Evolutionary conservation across 2,797 vertebrate species (phyloP).

Genomic region (Dendrocincla fuliginosa): DNA sequence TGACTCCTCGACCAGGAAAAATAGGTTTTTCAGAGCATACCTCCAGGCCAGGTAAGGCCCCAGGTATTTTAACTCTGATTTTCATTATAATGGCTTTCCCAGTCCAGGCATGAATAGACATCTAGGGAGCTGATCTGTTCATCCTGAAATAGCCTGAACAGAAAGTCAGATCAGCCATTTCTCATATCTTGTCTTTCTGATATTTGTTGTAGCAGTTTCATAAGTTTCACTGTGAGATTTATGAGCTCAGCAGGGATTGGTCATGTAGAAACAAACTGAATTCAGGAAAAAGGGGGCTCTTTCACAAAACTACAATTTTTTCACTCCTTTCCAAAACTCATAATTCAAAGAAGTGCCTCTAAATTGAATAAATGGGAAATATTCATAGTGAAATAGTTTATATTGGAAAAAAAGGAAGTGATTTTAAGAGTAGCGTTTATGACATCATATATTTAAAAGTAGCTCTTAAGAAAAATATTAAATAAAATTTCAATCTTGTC

Average conservation of each 20-base stretch:
- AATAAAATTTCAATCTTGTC: neutral
- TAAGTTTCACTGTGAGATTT: constrained; percentile 10
- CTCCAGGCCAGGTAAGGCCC: constrained; percentile 28
- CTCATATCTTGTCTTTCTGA: constrained; percentile 5
- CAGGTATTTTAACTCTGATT: constrained; percentile 49
- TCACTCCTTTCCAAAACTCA: neutral
- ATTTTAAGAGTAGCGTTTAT: neutral
- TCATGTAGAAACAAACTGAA: neutral
- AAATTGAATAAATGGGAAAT: neutral
- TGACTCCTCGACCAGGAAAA: constrained; percentile 32
- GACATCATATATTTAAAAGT: neutral
- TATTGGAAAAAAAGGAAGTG: neutral
- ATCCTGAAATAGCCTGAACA: neutral
- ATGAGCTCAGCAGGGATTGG: neutral
- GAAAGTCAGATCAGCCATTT: constrained; percentile 13
- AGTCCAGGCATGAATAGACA: constrained; percentile 39
- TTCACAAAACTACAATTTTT: neutral
- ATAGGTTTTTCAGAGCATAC: constrained; percentile 45
- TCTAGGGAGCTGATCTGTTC: constrained; percentile 31
- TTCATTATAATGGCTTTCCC: constrained; percentile 35
- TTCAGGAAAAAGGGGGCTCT: neutral
- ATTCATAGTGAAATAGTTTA: neutral
- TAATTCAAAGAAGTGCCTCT: neutral
- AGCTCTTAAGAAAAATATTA: neutral
- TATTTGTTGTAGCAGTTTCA: neutral